A percentile compares a stretch with the other conserved stretches of the same genome.
These are phyloP conservation scores for Acropora tenuis DNA, from an alignment of 64 coral and sea anemone species.

Conservation along the genomic window DNA sequence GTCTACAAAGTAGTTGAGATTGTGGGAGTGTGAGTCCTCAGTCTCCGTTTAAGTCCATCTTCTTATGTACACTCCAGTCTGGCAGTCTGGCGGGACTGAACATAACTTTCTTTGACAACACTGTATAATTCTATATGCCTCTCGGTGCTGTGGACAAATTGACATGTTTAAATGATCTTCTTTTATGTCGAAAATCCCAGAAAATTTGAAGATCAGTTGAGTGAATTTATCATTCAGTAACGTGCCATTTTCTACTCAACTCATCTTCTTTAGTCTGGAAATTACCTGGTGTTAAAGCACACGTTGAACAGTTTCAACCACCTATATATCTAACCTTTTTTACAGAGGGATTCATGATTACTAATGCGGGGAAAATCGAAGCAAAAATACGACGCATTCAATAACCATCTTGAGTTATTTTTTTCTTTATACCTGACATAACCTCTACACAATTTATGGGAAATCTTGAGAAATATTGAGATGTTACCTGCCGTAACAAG, in stretches of 20 bases:
- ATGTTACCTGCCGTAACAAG: conserved; percentile 25
- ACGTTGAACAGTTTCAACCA: too few species aligned
- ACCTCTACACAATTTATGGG: not conserved
- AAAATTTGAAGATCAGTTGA: not conserved
- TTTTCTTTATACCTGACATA: not conserved
- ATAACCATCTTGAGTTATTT: not conserved
- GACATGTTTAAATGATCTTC: conserved; percentile 9
- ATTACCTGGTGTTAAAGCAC: too few species aligned
- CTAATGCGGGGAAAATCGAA: not conserved
- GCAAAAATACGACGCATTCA: not conserved
- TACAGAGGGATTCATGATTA: not conserved
- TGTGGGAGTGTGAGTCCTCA: not conserved
- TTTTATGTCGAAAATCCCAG: conserved; percentile 2
- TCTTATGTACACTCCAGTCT: conserved; percentile 20
- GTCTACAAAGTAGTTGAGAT: not conserved
- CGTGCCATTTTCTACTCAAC: not conserved
- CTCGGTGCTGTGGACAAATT: conserved; percentile 35
- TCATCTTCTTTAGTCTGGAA: too few species aligned
- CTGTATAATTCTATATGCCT: too few species aligned
- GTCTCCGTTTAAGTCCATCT: conserved; percentile 12
- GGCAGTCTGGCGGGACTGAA: not conserved
- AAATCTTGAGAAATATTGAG: not conserved
- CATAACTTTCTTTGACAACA: too few species aligned
- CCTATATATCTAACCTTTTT: too few species aligned
- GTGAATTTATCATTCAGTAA: not conserved